These are phyloP conservation scores for Enteromius anoplus DNA, from an alignment of 2,797 vertebrate genomes.

Conservation along the genomic window DNA sequence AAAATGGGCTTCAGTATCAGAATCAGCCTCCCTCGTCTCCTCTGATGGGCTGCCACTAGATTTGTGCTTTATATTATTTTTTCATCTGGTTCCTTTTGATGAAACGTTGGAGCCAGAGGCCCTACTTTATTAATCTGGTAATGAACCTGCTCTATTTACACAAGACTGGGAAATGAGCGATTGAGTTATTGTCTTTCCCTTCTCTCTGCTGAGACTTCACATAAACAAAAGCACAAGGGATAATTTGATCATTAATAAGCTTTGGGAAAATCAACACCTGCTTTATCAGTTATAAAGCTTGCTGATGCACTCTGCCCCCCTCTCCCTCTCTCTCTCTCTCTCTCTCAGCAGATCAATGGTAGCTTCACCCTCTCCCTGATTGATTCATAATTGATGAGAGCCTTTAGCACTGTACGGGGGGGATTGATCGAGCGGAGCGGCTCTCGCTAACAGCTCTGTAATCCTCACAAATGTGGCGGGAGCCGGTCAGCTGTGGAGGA, in stretches of 20 bases:
- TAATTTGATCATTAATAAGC: conserved; percentile 37
- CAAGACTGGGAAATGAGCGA: conserved; percentile 31
- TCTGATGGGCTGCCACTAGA: not conserved
- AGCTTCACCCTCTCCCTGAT: conserved; percentile 60
- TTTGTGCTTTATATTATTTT: not conserved
- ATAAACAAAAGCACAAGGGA: conserved; percentile 42
- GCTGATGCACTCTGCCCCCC: not conserved
- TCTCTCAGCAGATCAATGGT: conserved; percentile 43
- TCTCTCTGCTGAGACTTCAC: conserved; percentile 20
- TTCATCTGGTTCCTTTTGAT: not conserved
- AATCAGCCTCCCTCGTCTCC: not conserved
- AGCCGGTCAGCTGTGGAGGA: conserved; percentile 50
- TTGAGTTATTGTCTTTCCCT: conserved; percentile 22
- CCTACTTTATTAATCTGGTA: conserved; percentile 1
- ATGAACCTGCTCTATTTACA: conserved; percentile 19
- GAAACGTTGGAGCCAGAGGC: not conserved
- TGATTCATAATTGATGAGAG: conserved; percentile 81
- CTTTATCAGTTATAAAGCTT: conserved; percentile 29
- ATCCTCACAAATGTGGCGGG: conserved; percentile 60
- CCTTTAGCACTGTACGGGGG: conserved; percentile 71
- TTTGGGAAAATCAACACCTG: conserved; percentile 31
- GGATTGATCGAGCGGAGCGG: conserved; percentile 49
- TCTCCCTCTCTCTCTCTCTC: conserved; percentile 16
- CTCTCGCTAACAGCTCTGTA: conserved; percentile 59
- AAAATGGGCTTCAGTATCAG: not conserved